Base-by-base conservation (phyloP, 2,888 invertebrate genomes). In the Platycheirus albimanus region DNA sequence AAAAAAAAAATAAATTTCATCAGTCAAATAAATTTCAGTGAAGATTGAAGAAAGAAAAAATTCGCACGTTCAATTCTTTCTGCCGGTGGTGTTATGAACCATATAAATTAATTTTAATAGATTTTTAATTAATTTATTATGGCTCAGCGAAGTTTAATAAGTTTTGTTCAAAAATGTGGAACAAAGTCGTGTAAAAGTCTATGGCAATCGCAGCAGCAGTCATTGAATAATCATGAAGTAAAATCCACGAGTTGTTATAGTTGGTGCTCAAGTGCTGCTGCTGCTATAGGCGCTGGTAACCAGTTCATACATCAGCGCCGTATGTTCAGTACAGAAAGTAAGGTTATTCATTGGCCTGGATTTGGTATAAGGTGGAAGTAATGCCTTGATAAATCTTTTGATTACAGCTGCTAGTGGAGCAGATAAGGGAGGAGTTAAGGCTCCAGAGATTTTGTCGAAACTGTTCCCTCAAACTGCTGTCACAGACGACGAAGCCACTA, bases 391-490 rank as follows among this genome's bases (percentile, higher is more conserved):
- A 15, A 61, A n/a, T 15, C n/a, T 17, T 33, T 11, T 10, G 8
- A 5, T 28, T 49, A 0, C 28, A 77, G 78, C 11, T 49, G 63
- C 33, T 5, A 36, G 56, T 56, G 67, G 4, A 17, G 72, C 41
- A 11, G 56, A 72, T 17, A 83, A 83, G 24, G 49, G 49, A 20
- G 6, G 49, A 2, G 63, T 4, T 0, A 72, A 67, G 13, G 56
- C 67, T 49, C 89, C 89, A 7, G 87, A 89, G 74, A 87, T 94
- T 67, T 87, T 94, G 1, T 93, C 93, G 0, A 91, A 93, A 76
- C 91, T 94, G 75, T 93, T 93, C 86, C 93, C 93, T 24, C 93
- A 93, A 86, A 91, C 91, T 1, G 90, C 92, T 0, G 87, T 91
- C 2, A 91, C 91, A 33, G 91, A 92, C 61, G 90, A 92, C 45